Base-by-base conservation (phyloP, 53 echinoderm and acorn worm species). In the Paracentrotus lividus region DNA sequence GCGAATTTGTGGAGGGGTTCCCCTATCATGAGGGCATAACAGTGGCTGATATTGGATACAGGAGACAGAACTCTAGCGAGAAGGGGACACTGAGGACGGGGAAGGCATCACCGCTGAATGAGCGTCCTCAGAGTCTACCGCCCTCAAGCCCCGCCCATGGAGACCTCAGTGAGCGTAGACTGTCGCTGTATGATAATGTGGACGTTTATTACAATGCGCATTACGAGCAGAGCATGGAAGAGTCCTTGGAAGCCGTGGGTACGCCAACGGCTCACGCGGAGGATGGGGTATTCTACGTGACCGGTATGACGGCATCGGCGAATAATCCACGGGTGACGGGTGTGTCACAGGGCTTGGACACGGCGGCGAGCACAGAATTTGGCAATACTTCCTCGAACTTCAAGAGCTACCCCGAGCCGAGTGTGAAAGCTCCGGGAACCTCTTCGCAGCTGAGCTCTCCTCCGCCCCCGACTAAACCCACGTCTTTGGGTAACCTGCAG, bases 211-310 rank as follows among this genome's bases (percentile, higher is more conserved):
- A 98, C 88, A 97, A 99, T 72, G 99, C 96, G 68, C 96, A 96
- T 51, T 99, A 97, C 53, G 99, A 97, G 91, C 96, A 96, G 57
- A 96, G 96, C 84, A 99, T 99, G 99, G 99, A 99, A 90, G 99
- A 99, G 47, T 99, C 99, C 4, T 69, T 99, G 47, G 99, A 99
- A 77, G 94, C 93, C n/a, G 94, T 96, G 64, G 95, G 93, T 64
- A 98, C 98, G 15, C 98, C 98, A 5, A 98, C 96, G 42, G 95
- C 95, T n/a, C 90, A 95, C 18, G 56, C 43, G 47, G 40, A 92
- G 77, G 92, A 92, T 27, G 92, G 92, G 40, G 43, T 92, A 57
- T 92, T 92, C 43, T 92, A 92, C 59, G 38, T 92, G 36, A 92
- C 92, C 4, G 92, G 92, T 4, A 42, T 78, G 38, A 9, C 54